Evolutionary conservation across 2,888 invertebrate species (phyloP), one percentile per base, ranked within the genome.

Genomic region (Eilema depressum): DNA sequence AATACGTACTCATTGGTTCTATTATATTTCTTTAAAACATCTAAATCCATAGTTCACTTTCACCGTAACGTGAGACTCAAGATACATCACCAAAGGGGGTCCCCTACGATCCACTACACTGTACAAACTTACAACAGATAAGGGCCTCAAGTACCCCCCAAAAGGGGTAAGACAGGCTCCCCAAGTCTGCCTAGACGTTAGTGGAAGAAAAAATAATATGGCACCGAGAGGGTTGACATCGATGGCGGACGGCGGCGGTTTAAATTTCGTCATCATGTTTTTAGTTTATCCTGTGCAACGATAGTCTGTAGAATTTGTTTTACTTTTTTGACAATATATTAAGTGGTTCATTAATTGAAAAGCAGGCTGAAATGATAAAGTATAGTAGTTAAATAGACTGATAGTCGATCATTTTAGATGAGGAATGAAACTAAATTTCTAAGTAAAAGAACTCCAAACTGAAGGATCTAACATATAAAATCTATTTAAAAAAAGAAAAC

Each of bases 121-220:
- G 91, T 92, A 95, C 94, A 95, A 95, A 95, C 95, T 95, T 95
- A 92, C 92, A 88, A 92, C 92, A 93, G 95, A 94, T 95, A 94
- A 95, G 94, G 94, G 93, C 86, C 86, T 89, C 88, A 92, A 94
- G 94, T 92, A 92, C 93, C 93, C 93, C 94, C 94, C 90, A 93
- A 94, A 94, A 94, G 94, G 94, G 94, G 94, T 93, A 95, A 95
- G 95, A 95, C 91, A 91, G 87, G 83, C 93, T 89, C 92, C 93
- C 91, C 91, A 92, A 88, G 89, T 90, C 93, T 83, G 79, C 77
- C 79, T 92, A 92, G 92, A 92, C 92, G 91, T 91, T 92, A 92
- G 92, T 91, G 93, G 87, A 92, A 94, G 92, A 92, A 93, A 93
- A 92, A 93, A 93, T 91, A 91, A 90, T 88, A 88, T 86, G 86